phyloP scores from a whole-genome alignment of 2,888 invertebrate species.

The Ptilodon capucinus region DNA sequence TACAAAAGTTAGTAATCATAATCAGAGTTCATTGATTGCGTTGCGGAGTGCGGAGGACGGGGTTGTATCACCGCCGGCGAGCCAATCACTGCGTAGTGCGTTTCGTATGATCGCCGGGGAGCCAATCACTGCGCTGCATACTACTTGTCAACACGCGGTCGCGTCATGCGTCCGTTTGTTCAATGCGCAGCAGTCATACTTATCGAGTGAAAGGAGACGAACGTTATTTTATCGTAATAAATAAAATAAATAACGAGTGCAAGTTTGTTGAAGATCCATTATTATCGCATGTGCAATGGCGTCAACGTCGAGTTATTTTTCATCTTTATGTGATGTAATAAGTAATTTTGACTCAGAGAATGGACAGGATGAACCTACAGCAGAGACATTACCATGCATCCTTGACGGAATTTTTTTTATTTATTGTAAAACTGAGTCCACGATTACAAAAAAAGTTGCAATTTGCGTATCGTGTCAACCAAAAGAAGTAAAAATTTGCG shows the following conservation, averaged over 20 bases:
- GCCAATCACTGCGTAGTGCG: neutral
- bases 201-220: neutral
- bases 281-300: neutral
- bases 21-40: no score
- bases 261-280: neutral
- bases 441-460: slow-evolving; percentile 1
- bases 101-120: neutral
- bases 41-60: no score
- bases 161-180: neutral
- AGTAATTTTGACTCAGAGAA: neutral
- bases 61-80: no score
- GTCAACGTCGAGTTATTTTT: neutral
- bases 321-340: neutral
- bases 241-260: neutral
- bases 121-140: neutral
- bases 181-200: neutral
- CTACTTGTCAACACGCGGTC: neutral
- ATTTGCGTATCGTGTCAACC: slow-evolving; percentile 1
- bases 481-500: slow-evolving; percentile 10
- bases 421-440: slow-evolving; percentile 5
- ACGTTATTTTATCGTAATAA: neutral
- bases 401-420: slow-evolving; percentile 3
- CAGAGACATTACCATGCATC: neutral
- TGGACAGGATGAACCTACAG: neutral
- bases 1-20: slow-evolving; percentile 2